These are phyloP conservation scores for Ornithoptera priamus DNA, from an alignment of 2,888 invertebrate species.

Conservation along the genomic window DNA sequence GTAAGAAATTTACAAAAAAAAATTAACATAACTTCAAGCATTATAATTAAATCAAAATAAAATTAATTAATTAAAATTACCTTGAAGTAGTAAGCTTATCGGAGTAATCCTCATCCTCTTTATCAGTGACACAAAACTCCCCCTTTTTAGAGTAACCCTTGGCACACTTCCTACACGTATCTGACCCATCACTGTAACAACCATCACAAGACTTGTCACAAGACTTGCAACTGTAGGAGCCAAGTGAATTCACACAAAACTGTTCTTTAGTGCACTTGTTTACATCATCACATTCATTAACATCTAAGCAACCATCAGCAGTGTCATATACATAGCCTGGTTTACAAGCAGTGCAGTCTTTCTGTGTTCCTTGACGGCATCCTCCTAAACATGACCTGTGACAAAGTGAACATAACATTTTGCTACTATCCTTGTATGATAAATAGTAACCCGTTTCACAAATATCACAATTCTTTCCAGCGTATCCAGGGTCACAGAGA, in stretches of 20 bases:
- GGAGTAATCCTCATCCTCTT: conserved; percentile 54
- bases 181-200: conserved; percentile 94
- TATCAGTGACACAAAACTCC: conserved; percentile 87
- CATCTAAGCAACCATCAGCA: conserved; percentile 89
- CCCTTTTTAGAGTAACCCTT: conserved; percentile 85
- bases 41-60: conserved; percentile 21
- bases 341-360: conserved; percentile 80
- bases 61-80: conserved; percentile 42
- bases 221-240: conserved; percentile 88
- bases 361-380: conserved; percentile 87
- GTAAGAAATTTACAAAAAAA: conserved; percentile 51
- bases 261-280: conserved; percentile 82
- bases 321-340: conserved; percentile 87
- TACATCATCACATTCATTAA: conserved; percentile 88
- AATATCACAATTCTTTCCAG: conserved; percentile 87
- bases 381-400: conserved; percentile 88
- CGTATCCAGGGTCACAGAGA: conserved; percentile 90
- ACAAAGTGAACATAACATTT: conserved; percentile 88
- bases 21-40: conserved; percentile 32
- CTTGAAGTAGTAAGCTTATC: conserved; percentile 60
- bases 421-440: conserved; percentile 86
- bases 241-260: conserved; percentile 94
- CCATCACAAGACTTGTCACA: conserved; percentile 92
- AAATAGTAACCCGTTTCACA: conserved; percentile 88
- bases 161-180: conserved; percentile 92